phyloP scores from a whole-genome alignment of 53 echinoderm and acorn worm genomes.

The Echinarachnius parma region DNA sequence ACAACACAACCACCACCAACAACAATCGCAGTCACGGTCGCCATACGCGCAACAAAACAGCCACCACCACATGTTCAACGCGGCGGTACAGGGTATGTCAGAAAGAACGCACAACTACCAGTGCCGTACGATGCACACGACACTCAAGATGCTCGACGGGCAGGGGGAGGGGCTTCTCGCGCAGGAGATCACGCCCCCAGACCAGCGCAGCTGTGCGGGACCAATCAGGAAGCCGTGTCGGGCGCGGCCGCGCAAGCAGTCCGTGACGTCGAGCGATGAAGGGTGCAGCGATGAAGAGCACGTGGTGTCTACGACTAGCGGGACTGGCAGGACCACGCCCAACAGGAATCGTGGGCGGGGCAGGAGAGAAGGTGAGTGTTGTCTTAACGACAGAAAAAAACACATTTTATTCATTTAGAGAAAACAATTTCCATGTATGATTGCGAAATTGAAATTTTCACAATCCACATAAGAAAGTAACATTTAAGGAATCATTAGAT shows the following conservation, averaged over 20 bases:
- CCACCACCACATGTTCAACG: conserved; percentile 5
- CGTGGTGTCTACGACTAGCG: conserved; percentile 16
- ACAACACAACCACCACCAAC: neutral
- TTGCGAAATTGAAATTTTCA: neutral
- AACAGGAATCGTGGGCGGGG: conserved; percentile 72
- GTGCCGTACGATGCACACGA: conserved; percentile 56
- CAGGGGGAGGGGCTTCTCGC: conserved; percentile 35
- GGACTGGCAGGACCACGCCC: neutral
- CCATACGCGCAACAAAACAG: conserved; percentile 11
- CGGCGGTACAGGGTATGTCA: neutral
- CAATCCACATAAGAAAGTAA: neutral
- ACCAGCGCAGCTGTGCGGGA: conserved; percentile 13
- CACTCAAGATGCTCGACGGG: conserved; percentile 34
- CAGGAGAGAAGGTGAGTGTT: conserved; percentile 79
- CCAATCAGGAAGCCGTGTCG: conserved; percentile 51
- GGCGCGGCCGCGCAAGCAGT: conserved; percentile 61
- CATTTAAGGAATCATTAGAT: no score
- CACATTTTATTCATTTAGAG: no score
- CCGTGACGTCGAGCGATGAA: conserved; percentile 44
- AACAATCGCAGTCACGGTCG: neutral
- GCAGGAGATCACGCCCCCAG: conserved; percentile 7
- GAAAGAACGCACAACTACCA: conserved; percentile 74
- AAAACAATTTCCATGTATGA: no score
- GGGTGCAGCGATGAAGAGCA: conserved; percentile 50
- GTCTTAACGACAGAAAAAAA: no score